Conservation (phyloP, 2,797 vertebrate genomes). For the Bryconaethiops microstoma region DNA sequence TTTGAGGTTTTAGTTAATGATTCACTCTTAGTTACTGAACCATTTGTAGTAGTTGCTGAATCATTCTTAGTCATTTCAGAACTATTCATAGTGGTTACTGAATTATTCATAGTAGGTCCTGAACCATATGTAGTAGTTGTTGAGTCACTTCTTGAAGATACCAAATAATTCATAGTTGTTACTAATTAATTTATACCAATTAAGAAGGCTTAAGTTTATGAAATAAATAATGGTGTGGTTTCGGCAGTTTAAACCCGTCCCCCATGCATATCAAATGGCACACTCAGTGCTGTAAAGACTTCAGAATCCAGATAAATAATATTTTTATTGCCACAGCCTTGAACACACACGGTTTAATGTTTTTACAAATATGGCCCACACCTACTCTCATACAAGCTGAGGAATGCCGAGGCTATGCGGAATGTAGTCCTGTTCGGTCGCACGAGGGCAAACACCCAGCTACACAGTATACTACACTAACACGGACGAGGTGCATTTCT, state of each 20-base stretch:
- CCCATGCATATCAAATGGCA: too few species aligned
- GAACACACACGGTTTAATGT: constrained; percentile 5
- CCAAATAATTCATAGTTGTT: too few species aligned
- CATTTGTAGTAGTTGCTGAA: background rate
- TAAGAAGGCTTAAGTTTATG: background rate
- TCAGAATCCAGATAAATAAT: background rate
- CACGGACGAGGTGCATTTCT: background rate
- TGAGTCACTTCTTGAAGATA: too few species aligned
- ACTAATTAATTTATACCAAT: too few species aligned
- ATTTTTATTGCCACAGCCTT: background rate
- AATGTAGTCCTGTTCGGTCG: constrained; percentile 54
- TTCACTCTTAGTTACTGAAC: background rate
- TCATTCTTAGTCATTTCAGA: too few species aligned
- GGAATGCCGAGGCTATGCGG: constrained; percentile 68
- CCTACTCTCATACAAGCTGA: constrained; percentile 24
- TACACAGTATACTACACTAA: background rate
- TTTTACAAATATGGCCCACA: constrained; percentile 15
- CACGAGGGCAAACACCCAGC: constrained; percentile 41
- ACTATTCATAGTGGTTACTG: too few species aligned
- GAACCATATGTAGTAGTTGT: background rate
- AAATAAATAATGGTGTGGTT: background rate
- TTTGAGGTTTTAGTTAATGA: background rate
- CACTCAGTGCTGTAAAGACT: too few species aligned
- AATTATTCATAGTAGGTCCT: background rate
- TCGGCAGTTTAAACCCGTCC: background rate